phyloP scores from a whole-genome alignment of 1,140 invertebrate species.

The Triops cancriformis region DNA sequence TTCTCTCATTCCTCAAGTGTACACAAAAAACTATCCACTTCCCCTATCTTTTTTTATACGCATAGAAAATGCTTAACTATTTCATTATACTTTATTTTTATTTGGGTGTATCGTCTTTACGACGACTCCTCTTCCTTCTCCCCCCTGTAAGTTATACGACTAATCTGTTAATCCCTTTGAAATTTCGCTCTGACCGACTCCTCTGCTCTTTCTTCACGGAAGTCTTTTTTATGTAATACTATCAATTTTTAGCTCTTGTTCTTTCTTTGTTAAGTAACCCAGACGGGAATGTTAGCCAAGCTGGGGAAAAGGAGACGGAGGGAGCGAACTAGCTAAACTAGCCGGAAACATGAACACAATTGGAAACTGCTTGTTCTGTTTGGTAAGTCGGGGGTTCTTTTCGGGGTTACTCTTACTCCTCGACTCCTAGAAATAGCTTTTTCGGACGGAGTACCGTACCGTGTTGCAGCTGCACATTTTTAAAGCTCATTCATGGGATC shows the following conservation, averaged over 20 bases:
- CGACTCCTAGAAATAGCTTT: constrained; percentile 1
- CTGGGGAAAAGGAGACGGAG: neutral
- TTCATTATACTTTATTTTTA: too few species aligned
- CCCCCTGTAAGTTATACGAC: too few species aligned
- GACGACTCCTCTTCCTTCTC: too few species aligned
- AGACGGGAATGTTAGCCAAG: too few species aligned
- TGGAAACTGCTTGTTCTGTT: neutral
- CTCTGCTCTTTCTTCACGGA: too few species aligned
- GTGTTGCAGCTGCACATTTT: neutral
- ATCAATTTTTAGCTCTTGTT: too few species aligned
- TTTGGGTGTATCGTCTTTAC: too few species aligned
- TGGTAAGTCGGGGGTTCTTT: neutral
- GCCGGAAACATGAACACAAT: constrained; percentile 10
- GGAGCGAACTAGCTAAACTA: neutral
- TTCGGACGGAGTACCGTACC: neutral
- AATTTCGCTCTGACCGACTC: too few species aligned
- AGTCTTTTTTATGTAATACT: too few species aligned
- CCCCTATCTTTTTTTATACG: neutral
- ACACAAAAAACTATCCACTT: neutral
- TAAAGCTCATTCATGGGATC: neutral
- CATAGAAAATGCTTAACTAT: too few species aligned
- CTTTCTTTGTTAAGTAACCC: too few species aligned
- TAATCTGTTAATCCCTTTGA: too few species aligned
- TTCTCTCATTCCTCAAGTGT: neutral
- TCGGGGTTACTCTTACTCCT: neutral